A percentile compares a stretch with the other conserved stretches of the same genome.
Conservation (phyloP, 2,113 vertebrate genomes). For the Haemorhous mexicanus region DNA sequence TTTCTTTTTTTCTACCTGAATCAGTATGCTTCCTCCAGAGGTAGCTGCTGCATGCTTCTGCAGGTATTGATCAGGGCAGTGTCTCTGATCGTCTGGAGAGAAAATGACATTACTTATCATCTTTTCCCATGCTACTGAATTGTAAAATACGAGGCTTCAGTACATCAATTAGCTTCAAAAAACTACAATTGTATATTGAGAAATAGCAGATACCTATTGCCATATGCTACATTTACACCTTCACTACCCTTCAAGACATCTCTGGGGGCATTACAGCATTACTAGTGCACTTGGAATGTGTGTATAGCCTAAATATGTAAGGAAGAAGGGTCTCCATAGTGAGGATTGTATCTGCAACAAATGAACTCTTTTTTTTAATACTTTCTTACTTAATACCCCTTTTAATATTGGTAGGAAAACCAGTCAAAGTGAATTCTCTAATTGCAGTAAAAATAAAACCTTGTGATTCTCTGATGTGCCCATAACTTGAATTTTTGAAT, state of each 20-base stretch:
- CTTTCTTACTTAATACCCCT: neutral
- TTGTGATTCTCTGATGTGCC: constrained; percentile 30
- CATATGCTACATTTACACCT: neutral
- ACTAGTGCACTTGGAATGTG: neutral
- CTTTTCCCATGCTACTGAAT: neutral
- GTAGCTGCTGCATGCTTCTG: neutral
- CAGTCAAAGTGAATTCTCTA: constrained; percentile 28
- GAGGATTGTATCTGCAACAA: neutral
- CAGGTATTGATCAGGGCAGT: neutral
- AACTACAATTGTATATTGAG: neutral
- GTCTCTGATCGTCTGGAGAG: neutral
- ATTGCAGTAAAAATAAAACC: constrained; percentile 50
- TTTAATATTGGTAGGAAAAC: constrained; percentile 14
- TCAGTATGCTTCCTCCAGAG: neutral
- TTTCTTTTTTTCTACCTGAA: neutral
- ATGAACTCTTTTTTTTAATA: neutral
- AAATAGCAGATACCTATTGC: neutral
- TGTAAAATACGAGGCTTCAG: neutral
- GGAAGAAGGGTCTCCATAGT: neutral
- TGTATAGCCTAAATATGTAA: neutral
- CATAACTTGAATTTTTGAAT: constrained; percentile 52
- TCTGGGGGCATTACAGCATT: neutral
- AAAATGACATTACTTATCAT: neutral
- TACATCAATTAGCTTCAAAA: constrained; percentile 7
- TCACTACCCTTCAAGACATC: neutral